These are phyloP conservation scores for Octodon degus DNA, from an alignment of 2,113 vertebrate species.

Conservation along the genomic window DNA sequence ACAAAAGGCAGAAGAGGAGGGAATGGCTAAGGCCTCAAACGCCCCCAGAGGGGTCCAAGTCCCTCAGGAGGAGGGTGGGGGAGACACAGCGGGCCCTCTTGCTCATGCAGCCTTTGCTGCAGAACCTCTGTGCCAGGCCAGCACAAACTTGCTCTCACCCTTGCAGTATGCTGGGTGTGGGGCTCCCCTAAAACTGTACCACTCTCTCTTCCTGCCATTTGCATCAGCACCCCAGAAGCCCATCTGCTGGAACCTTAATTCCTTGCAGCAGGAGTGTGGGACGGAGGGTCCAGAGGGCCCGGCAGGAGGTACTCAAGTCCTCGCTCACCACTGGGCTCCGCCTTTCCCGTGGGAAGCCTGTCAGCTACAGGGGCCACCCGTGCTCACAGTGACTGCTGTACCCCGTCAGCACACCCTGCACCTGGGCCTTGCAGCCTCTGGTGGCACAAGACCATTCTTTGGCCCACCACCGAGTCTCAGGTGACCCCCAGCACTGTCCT, in stretches of 20 bases:
- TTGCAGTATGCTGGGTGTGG: not conserved
- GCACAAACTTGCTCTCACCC: rapidly evolving
- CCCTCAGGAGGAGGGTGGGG: not conserved
- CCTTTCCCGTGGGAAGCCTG: not conserved
- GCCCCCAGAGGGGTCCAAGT: not conserved
- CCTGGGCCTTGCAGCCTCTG: not conserved
- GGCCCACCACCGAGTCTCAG: rapidly evolving
- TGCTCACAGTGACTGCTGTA: not conserved
- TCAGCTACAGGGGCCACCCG: not conserved
- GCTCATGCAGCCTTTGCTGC: not conserved
- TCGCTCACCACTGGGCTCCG: no score
- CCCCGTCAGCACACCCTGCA: not conserved
- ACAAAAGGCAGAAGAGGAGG: not conserved
- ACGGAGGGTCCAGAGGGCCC: no score
- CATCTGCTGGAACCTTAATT: no score
- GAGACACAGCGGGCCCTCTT: not conserved
- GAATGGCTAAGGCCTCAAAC: not conserved
- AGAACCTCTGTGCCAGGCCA: rapidly evolving
- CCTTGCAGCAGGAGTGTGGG: not conserved
- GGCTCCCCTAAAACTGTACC: not conserved
- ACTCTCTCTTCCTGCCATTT: not conserved
- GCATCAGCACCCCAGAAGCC: not conserved
- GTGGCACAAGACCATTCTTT: not conserved
- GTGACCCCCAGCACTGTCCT: not conserved
- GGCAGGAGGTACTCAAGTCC: not conserved